These are phyloP conservation scores for Drosophila miranda DNA, from an alignment of 1,140 invertebrate species.

Conservation along the genomic window DNA sequence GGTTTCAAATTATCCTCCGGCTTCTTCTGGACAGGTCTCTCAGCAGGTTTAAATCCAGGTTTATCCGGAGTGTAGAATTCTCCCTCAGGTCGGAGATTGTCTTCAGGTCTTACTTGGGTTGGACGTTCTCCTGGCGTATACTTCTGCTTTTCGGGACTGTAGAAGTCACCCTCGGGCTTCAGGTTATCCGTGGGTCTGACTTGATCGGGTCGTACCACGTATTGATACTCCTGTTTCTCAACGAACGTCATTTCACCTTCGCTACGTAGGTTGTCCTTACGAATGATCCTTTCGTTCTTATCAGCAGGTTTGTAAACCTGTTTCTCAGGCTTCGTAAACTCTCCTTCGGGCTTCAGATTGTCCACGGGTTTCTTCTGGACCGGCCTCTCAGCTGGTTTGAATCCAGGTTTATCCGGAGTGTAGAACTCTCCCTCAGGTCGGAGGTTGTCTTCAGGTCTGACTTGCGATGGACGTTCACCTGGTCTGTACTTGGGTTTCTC, in stretches of 20 bases:
- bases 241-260: no score
- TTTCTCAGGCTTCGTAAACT: no score
- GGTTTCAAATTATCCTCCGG: conserved; percentile 83
- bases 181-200: no score
- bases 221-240: no score
- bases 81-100: conserved; percentile 84
- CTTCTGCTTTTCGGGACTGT: conserved; percentile 78
- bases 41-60: conserved; percentile 62
- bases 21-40: conserved; percentile 72
- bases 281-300: no score
- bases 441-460: conserved; percentile 84
- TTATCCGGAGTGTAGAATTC: conserved; percentile 83
- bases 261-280: no score
- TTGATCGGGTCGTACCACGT: no score
- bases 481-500: conserved; percentile 83
- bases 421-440: conserved; percentile 87
- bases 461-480: conserved; percentile 82
- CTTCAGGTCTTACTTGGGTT: conserved; percentile 84
- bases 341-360: no score
- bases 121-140: conserved; percentile 83
- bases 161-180: no score
- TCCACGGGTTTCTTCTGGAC: no score
- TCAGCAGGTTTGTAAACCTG: no score
- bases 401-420: conserved; percentile 82
- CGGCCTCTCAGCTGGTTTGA: conserved; percentile 84